phyloP scores from a whole-genome alignment of 2,888 invertebrate species.

The Mimachlamys varia region DNA sequence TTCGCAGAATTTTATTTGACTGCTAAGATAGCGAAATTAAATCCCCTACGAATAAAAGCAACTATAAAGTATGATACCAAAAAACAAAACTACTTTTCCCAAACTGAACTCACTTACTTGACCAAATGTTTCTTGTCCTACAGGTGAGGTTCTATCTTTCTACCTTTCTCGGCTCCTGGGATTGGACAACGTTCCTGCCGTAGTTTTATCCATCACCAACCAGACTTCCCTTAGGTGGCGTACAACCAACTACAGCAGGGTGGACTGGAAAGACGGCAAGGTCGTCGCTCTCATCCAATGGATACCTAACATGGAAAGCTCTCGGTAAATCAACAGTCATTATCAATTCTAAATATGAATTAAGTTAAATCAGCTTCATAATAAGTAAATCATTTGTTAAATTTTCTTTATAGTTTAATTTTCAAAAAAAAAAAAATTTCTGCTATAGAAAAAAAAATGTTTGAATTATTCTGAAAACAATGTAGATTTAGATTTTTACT shows the following conservation, averaged over 20 bases:
- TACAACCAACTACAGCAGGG: conserved; percentile 55
- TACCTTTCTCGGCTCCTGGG: conserved; percentile 76
- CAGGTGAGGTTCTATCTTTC: conserved; percentile 80
- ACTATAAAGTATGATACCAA: not conserved
- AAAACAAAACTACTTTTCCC: not conserved
- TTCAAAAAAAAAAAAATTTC: too few relatives aligned
- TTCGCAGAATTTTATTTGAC: too few relatives aligned
- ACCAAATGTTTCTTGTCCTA: conserved; percentile 42
- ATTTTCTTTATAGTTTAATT: too few relatives aligned
- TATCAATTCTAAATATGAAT: not conserved
- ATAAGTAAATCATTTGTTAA: too few relatives aligned
- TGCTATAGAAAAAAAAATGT: too few relatives aligned
- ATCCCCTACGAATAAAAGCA: too few relatives aligned
- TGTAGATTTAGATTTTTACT: too few relatives aligned
- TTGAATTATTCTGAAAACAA: too few relatives aligned
- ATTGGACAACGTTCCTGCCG: conserved; percentile 77
- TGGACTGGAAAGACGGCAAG: conserved; percentile 73
- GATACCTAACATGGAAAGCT: conserved; percentile 69
- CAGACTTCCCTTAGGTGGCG: conserved; percentile 68
- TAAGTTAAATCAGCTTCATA: too few relatives aligned
- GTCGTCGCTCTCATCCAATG: conserved; percentile 79
- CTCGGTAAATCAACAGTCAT: conserved; percentile 48
- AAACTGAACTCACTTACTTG: not conserved
- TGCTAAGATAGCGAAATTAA: too few relatives aligned
- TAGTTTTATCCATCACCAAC: conserved; percentile 71